Percentiles rank a stretch among this genome's conserved stretches.
Evolutionary conservation across 2,113 vertebrate species (phyloP).

Genomic region (Menura novaehollandiae): DNA sequence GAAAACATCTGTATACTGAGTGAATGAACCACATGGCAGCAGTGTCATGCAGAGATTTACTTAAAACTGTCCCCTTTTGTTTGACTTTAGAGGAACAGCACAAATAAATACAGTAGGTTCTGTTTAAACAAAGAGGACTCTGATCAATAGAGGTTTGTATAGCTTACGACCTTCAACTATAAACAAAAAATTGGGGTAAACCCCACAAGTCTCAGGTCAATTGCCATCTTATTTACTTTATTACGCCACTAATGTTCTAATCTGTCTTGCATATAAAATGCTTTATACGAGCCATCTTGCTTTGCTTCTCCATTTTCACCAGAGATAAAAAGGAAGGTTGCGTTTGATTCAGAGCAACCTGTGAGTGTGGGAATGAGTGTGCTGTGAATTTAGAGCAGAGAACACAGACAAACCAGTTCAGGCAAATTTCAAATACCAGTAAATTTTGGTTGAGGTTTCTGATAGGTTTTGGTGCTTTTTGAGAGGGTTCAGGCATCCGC

Average conservation of each 20-base stretch:
- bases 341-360: slow-evolving; percentile 13
- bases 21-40: slow-evolving; percentile 72
- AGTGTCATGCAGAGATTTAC: slow-evolving; percentile 71
- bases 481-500: neutral
- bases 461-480: neutral
- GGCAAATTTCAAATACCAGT: slow-evolving; percentile 1
- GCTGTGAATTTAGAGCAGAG: neutral
- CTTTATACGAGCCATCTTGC: neutral
- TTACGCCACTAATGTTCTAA: slow-evolving; percentile 70
- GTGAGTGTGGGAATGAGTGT: neutral
- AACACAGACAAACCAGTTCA: neutral
- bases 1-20: slow-evolving; percentile 83
- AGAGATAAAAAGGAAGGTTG: neutral
- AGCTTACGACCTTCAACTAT: slow-evolving; percentile 75
- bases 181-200: slow-evolving; percentile 76
- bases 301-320: neutral
- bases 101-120: slow-evolving; percentile 82
- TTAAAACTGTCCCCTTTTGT: slow-evolving; percentile 74
- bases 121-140: slow-evolving; percentile 76
- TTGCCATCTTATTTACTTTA: slow-evolving; percentile 74
- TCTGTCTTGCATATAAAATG: slow-evolving; percentile 65
- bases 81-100: slow-evolving; percentile 72
- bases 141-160: slow-evolving; percentile 81
- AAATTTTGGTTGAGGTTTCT: neutral
- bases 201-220: slow-evolving; percentile 74